A percentile compares a stretch with the other conserved stretches of the same genome.
Evolutionary conservation across 2,113 vertebrate genomes (phyloP).

Genomic region (Tapirus terrestris): DNA sequence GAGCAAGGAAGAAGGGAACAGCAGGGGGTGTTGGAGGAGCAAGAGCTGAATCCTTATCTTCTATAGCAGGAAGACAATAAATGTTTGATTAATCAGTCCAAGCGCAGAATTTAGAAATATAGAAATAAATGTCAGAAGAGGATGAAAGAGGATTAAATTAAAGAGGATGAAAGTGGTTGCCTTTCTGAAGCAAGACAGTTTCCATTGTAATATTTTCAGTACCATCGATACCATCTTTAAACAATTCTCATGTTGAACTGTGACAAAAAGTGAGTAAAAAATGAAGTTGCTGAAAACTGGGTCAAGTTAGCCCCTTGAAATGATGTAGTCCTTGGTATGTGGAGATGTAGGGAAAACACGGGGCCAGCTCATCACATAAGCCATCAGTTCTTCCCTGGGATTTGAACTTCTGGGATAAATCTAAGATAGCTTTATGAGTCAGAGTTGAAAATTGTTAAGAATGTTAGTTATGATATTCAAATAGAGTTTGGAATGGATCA

Average conservation of each 20-base stretch:
- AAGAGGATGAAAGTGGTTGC: not conserved
- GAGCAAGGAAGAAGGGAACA: not conserved
- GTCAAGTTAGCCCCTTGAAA: not conserved
- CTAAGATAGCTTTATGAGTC: not conserved
- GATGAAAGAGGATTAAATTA: too few relatives aligned
- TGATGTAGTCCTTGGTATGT: not conserved
- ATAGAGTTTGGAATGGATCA: not conserved
- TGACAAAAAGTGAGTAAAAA: not conserved
- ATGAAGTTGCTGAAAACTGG: not conserved
- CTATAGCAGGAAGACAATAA: not conserved
- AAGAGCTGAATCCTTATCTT: not conserved
- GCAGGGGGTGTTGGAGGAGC: not conserved
- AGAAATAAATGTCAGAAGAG: not conserved
- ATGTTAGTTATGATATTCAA: not conserved
- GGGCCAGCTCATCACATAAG: not conserved
- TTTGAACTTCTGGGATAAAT: not conserved
- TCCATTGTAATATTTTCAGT: not conserved
- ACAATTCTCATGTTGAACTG: not conserved
- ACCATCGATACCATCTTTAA: not conserved
- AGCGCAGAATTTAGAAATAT: not conserved
- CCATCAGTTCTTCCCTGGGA: not conserved
- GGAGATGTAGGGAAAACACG: not conserved
- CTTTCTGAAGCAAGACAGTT: not conserved
- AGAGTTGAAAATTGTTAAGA: not conserved
- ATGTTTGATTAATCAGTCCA: not conserved